A percentile compares a stretch with the other conserved stretches of the same genome.
These are phyloP conservation scores for Dromas ardeola DNA, from an alignment of 2,113 vertebrate species.

Conservation along the genomic window DNA sequence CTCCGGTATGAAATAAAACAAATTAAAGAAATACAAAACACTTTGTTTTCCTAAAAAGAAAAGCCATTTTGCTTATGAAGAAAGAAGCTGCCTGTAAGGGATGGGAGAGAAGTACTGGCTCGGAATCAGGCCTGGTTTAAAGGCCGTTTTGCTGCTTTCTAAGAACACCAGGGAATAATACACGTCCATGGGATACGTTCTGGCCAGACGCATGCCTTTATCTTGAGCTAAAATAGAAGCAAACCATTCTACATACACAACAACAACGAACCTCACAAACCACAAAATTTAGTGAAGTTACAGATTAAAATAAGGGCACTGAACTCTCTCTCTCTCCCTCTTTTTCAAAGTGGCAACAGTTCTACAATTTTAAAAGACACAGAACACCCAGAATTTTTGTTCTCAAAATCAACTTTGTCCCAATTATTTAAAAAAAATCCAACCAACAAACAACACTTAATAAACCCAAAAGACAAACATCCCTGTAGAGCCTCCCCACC, in stretches of 20 bases:
- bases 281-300: neutral
- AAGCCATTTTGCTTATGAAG: neutral
- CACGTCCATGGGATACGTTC: neutral
- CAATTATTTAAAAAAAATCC: neutral
- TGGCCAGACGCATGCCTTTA: neutral
- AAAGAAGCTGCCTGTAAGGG: neutral
- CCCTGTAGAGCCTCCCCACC: neutral
- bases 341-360: neutral
- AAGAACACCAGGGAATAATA: neutral
- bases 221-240: neutral
- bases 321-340: neutral
- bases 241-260: neutral
- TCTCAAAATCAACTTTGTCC: neutral
- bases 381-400: neutral
- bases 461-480: neutral
- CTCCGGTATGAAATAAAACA: neutral
- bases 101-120: neutral
- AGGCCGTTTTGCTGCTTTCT: neutral
- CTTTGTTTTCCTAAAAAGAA: neutral
- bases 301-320: neutral
- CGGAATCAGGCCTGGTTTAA: accelerated
- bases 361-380: neutral
- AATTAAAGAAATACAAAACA: neutral
- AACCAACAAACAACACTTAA: neutral
- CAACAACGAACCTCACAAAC: neutral